These are phyloP conservation scores for Myotis findleyi DNA, from an alignment of 2,797 vertebrate genomes.

Conservation along the genomic window DNA sequence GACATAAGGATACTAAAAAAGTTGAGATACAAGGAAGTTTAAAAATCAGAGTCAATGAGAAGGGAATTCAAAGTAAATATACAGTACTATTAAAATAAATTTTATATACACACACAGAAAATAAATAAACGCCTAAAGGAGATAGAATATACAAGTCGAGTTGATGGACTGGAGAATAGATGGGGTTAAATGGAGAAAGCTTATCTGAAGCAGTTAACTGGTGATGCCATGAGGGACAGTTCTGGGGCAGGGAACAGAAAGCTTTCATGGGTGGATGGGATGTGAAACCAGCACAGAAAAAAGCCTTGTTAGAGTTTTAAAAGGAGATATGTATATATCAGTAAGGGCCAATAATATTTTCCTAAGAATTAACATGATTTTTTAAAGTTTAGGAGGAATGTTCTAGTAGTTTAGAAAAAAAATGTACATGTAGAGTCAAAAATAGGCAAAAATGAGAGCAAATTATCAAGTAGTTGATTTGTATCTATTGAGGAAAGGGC, in stretches of 20 bases:
- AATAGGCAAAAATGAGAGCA: neutral
- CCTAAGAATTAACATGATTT: neutral
- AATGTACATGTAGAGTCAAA: neutral
- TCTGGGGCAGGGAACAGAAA: neutral
- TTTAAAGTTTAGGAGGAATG: conserved; percentile 35
- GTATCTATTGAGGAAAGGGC: conserved; percentile 40
- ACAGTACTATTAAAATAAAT: conserved; percentile 65
- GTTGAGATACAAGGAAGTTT: conserved; percentile 21
- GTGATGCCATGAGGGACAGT: neutral
- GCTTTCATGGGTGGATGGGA: neutral
- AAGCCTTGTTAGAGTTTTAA: neutral
- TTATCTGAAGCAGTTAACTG: neutral
- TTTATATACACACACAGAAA: conserved; percentile 3
- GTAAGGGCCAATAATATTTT: neutral
- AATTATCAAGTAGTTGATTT: conserved; percentile 33
- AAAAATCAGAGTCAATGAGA: conserved; percentile 61
- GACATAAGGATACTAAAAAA: neutral
- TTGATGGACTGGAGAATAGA: neutral
- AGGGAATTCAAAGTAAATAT: conserved; percentile 67
- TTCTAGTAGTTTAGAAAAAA: neutral
- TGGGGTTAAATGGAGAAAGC: conserved; percentile 51
- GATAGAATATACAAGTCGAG: conserved; percentile 11
- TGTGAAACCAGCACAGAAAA: neutral
- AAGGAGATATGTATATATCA: neutral
- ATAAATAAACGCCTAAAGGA: conserved; percentile 60